phyloP scores from a whole-genome alignment of 1,140 invertebrate species.

The Aricia agestis region DNA sequence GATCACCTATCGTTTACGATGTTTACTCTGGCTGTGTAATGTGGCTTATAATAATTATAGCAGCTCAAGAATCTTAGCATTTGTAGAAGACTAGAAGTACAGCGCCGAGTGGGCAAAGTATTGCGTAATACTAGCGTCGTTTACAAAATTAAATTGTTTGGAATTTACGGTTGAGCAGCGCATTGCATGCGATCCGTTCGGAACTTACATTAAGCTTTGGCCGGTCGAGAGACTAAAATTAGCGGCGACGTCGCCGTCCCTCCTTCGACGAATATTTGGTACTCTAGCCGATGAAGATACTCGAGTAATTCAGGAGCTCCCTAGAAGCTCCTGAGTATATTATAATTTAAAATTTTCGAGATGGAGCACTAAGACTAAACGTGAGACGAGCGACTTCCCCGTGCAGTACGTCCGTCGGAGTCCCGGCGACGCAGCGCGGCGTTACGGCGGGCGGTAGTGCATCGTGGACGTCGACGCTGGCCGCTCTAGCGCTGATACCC shows the following conservation, averaged over 20 bases:
- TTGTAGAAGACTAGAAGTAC: not conserved
- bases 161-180: not conserved
- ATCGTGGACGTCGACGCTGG: constrained; percentile 24
- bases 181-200: not conserved
- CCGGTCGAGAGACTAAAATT: not conserved
- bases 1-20: not conserved
- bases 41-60: not conserved
- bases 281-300: not conserved
- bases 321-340: not conserved
- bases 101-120: not conserved
- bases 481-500: constrained; percentile 65
- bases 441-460: constrained; percentile 54
- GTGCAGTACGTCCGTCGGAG: not conserved
- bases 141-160: not conserved
- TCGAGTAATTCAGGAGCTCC: not conserved
- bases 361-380: not conserved
- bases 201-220: constrained; percentile 2
- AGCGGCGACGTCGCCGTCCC: not conserved
- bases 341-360: not conserved
- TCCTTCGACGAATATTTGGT: not conserved
- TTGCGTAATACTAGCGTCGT: not conserved
- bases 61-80: not conserved
- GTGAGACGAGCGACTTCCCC: not conserved
- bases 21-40: not conserved
- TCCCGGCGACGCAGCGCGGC: not conserved